These are phyloP conservation scores for Xanthia togata DNA, from an alignment of 2,888 invertebrate species.

Conservation along the genomic window DNA sequence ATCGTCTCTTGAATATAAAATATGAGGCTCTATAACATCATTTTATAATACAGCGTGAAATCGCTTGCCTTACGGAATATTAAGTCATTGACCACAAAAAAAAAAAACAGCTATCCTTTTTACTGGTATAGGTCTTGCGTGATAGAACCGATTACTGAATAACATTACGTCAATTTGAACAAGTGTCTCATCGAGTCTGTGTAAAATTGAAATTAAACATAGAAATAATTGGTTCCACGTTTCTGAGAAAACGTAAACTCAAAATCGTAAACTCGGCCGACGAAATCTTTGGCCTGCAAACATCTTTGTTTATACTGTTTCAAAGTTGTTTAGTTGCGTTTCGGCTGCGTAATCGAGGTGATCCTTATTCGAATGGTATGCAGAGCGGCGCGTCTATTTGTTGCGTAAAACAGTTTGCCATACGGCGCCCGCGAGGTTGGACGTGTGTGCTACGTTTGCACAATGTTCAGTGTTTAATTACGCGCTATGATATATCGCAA, in stretches of 20 bases:
- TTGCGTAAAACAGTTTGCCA: conserved; percentile 83
- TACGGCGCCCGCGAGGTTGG: conserved; percentile 74
- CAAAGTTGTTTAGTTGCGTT: conserved; percentile 80
- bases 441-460: conserved; percentile 74
- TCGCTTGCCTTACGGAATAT: conserved; percentile 34
- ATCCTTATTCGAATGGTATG: conserved; percentile 88
- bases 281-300: conserved; percentile 74
- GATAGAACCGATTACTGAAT: conserved; percentile 42
- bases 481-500: conserved; percentile 79
- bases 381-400: conserved; percentile 78
- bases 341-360: conserved; percentile 85
- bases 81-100: conserved; percentile 40
- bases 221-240: conserved; percentile 66
- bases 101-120: conserved; percentile 9
- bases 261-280: conserved; percentile 71
- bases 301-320: conserved; percentile 81
- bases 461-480: conserved; percentile 74
- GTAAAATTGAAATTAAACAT: conserved; percentile 56
- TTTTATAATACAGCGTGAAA: conserved; percentile 50
- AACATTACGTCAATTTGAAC: conserved; percentile 77
- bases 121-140: neutral
- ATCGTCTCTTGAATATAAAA: conserved; percentile 74
- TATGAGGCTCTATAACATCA: conserved; percentile 67
- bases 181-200: conserved; percentile 67
- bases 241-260: conserved; percentile 64